Conservation (phyloP, 2,113 vertebrate genomes). For the Pipra filicauda region DNA sequence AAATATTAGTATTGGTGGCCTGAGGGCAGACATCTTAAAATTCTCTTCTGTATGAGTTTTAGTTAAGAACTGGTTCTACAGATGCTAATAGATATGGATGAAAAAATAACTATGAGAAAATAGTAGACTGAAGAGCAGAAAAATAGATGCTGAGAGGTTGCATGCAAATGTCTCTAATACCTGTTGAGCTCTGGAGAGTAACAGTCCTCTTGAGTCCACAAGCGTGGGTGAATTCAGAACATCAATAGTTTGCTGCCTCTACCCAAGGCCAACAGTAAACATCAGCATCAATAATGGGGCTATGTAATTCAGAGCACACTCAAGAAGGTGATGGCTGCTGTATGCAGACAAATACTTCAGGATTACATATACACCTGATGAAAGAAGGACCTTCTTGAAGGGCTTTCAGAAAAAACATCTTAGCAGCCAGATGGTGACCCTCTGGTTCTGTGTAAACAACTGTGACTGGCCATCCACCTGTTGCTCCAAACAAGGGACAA, state of each 20-base stretch:
- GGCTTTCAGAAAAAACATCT: not conserved
- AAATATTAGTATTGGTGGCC: not conserved
- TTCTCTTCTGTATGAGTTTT: not conserved
- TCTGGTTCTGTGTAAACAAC: not conserved
- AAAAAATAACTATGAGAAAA: not conserved
- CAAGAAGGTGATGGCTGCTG: not conserved
- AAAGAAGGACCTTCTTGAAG: not conserved
- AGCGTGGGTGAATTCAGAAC: not conserved
- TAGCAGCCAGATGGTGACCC: not conserved
- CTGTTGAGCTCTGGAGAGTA: not conserved
- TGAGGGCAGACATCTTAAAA: not conserved
- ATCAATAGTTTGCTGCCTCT: not conserved
- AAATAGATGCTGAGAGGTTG: not conserved
- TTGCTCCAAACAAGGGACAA: not conserved
- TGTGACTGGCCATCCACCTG: not conserved
- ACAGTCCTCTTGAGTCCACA: not conserved
- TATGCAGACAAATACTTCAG: not conserved
- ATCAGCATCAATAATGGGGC: not conserved
- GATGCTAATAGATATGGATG: accelerated
- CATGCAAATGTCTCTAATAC: not conserved
- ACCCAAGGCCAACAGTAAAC: not conserved
- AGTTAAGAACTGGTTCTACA: not conserved
- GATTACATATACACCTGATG: not conserved
- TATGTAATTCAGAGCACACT: not conserved
- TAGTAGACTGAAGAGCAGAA: not conserved